Evolutionary conservation across 2,113 vertebrate genomes (phyloP), one percentile per base, ranked within the genome.

Genomic region (Takifugu bimaculatus): DNA sequence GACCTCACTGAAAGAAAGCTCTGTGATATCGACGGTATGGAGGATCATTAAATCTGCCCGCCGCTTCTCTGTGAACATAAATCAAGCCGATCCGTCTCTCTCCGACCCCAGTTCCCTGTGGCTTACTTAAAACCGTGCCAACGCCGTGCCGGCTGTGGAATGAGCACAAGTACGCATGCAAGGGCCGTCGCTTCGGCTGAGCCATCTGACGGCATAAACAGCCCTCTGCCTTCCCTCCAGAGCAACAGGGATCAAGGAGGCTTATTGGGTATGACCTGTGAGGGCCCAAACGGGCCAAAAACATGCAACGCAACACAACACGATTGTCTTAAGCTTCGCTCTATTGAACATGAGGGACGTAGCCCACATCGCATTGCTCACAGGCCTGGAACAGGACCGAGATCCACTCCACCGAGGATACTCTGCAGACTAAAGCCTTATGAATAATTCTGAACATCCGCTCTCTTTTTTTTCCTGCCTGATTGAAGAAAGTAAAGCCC

Each of bases 191-290:
- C 81, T 50, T 70, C 85, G 72, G 79, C 63, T 27, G 77, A 49
- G 80, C 73, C 51, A 62, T 77, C 85, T 85, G 83, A 84, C 67
- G 57, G 81, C 45, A 86, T 82, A 90, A 88, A 86, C 86, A 80
- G 83, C 81, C 80, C 85, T 63, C 63, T 55, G 70, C 79, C 85
- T 87, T 63, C 73, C 86, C 79, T 66, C 11, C 85, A 89, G 88
- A 89, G 85, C 82, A 81, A 82, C 72, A 43, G 83, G 89, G 88
- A 90, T 91, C 88, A 90, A 81, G 66, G 66, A 5, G 75, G 86
- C 86, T 91, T 91, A 89, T 75, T 75, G 76, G 81, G 65, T 79
- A 70, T 73, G 79, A 84, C 86, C 78, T 71, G 71, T 26, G 74
- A 75, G 77, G 70, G 56, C 80, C 77, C 67, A 55, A 63, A 71